Evolutionary conservation across 2,113 vertebrate species (phyloP), one percentile per base, ranked within the genome.

Genomic region (Butorides virescens): DNA sequence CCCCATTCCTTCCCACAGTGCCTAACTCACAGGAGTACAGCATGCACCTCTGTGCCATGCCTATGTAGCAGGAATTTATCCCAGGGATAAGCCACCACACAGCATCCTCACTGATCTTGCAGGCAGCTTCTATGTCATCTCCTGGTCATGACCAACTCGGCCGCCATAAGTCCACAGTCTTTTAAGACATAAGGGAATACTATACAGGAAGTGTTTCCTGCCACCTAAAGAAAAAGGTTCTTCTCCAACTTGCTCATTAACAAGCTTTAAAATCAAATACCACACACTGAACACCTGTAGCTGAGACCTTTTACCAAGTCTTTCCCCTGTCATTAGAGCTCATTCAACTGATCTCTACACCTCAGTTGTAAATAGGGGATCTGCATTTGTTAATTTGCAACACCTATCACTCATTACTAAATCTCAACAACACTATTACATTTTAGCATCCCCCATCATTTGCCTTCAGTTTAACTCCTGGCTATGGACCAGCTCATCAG

Each of bases 1-100:
- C 7, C 26, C 20, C 32, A 11, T 23, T 55, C 71, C 32, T n/a
- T 53, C 37, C 65, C 16, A 52, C 5, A 27, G n/a, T 11, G 8
- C 25, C 32, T 18, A 70, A 62, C 17, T 73, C 2, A 2, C 34
- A 47, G 5, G 16, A 74, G 27, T 0, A 52, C 4, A 86, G 44
- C 4, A 0, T 3, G 25, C 16, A 39, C 10, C 18, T 26, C 65
- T 59, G 42, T 3, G 8, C 21, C 22, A 27, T 15, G n/a, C 23
- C 70, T 26, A 5, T 0, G 5, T 1, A 71, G 34, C 14, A 62
- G n/a, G 23, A 32, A 56, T 44, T 66, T 18, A 61, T 47, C 30
- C 17, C 29, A 30, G 37, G 39, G 47, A 32, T 22, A 47, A 67
- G 37, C 6, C 25, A 53, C 9, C 39, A 22, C 1, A 36, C 9